Evolutionary conservation across 1,140 invertebrate species (phyloP), one percentile per base, ranked within the genome.

Genomic region (Penaeus chinensis): DNA sequence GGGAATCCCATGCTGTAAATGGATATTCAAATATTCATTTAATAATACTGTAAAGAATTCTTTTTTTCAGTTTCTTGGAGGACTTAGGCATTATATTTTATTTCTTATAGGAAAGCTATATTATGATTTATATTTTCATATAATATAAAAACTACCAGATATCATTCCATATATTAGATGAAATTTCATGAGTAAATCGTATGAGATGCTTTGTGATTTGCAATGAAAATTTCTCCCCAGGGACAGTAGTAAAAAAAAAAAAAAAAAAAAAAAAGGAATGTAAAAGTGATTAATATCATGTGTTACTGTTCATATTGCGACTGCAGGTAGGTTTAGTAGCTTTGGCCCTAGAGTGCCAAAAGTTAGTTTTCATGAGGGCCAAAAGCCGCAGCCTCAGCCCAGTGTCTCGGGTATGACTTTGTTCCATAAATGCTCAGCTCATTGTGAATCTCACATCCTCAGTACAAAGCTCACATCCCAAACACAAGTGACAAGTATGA

Each of bases 381-480:
- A 11, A 60, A 18, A 19, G 19, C 27, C 19, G 8, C 18, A 60
- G 77, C 47, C 47, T 79, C n/a, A 27, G 20, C 20, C 77, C 47
- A 61, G n/a, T 60, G 54, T 79, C 11, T 79, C 32, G 54, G 77
- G 61, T 61, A 60, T 61, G 77, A 60, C 77, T 79, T 60, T 79
- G 77, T 79, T 79, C 77, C 47, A 27, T 79, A 79, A 42, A 60
- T 61, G 47, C 77, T 79, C 77, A 61, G 47, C 77, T 61, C 47
- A 61, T 79, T 79, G 77, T 79, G 77, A 79, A 60, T 79, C 37
- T 79, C 77, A 54, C 54, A 79, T 79, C 47, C 10, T 79, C 77
- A 79, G 77, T 79, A 79, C 77, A 79, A 79, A 79, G 77, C 77
- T 79, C 27, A 79, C 77, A 79, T 60, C 77, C 37, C 61, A 79